These are phyloP conservation scores for Spheniscus mendiculus DNA, from an alignment of 2,113 vertebrate genomes.

Conservation along the genomic window DNA sequence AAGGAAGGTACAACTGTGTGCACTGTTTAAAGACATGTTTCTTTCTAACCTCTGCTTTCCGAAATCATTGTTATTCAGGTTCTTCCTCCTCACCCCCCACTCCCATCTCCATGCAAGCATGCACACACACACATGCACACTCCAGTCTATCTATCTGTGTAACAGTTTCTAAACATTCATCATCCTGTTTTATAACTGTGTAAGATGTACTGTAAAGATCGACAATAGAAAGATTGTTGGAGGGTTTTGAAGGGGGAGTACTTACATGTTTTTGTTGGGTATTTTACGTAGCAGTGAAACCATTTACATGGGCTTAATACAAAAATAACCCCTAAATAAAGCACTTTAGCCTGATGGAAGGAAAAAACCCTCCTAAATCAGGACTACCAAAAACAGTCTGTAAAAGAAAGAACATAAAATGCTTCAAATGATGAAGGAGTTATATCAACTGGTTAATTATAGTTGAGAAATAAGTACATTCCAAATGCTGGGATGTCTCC, in stretches of 20 bases:
- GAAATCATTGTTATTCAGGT: background rate
- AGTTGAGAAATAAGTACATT: background rate
- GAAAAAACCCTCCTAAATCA: background rate
- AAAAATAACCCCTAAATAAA: background rate
- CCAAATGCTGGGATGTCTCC: background rate
- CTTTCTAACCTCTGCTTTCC: slow-evolving; percentile 17
- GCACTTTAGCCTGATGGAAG: background rate
- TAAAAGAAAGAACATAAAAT: background rate
- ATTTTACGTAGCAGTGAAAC: background rate
- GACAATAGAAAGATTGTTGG: background rate
- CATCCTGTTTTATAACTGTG: background rate
- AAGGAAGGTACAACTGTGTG: background rate
- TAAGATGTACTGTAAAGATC: background rate
- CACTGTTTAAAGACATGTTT: slow-evolving; percentile 15
- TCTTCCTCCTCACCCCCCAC: background rate
- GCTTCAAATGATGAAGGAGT: background rate
- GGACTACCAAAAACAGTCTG: background rate
- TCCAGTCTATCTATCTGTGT: background rate
- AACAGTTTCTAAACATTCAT: background rate
- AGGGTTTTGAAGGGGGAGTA: background rate
- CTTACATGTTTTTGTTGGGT: background rate
- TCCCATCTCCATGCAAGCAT: background rate
- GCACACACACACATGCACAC: background rate
- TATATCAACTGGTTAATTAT: slow-evolving; percentile 8
- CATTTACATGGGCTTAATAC: background rate